phyloP scores from a whole-genome alignment of 2,113 vertebrate genomes.

The Pygoscelis adeliae region DNA sequence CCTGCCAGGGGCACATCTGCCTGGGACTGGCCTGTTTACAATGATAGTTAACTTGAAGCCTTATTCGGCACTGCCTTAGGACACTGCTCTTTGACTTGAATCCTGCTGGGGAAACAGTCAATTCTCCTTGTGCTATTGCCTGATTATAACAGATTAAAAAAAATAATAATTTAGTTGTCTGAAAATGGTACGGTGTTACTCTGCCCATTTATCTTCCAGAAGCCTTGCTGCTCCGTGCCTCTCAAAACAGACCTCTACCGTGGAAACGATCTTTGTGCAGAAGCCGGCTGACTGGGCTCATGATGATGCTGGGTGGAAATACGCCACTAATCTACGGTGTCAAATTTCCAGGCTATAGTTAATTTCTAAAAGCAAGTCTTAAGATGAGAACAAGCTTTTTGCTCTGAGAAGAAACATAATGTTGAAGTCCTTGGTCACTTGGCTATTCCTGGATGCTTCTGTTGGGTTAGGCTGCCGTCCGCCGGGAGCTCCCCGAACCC shows the following conservation, averaged over 20 bases:
- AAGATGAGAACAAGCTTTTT: background rate
- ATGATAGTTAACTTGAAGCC: background rate
- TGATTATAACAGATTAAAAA: background rate
- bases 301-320: background rate
- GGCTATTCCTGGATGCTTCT: background rate
- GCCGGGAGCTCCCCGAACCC: background rate
- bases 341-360: background rate
- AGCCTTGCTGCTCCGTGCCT: background rate
- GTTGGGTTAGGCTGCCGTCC: background rate
- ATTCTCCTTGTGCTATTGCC: background rate
- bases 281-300: background rate
- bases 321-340: background rate
- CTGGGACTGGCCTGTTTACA: fast-evolving
- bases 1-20: background rate
- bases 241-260: background rate
- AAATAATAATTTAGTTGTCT: background rate
- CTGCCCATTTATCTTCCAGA: background rate
- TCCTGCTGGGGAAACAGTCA: background rate
- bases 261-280: background rate
- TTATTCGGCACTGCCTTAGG: background rate
- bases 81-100: background rate
- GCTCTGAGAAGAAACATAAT: background rate
- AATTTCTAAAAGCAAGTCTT: background rate
- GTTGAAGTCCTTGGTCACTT: background rate
- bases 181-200: background rate